Evolutionary conservation across 1,140 invertebrate species (phyloP), one percentile per base, ranked within the genome.

Genomic region (Orchestia grillus): DNA sequence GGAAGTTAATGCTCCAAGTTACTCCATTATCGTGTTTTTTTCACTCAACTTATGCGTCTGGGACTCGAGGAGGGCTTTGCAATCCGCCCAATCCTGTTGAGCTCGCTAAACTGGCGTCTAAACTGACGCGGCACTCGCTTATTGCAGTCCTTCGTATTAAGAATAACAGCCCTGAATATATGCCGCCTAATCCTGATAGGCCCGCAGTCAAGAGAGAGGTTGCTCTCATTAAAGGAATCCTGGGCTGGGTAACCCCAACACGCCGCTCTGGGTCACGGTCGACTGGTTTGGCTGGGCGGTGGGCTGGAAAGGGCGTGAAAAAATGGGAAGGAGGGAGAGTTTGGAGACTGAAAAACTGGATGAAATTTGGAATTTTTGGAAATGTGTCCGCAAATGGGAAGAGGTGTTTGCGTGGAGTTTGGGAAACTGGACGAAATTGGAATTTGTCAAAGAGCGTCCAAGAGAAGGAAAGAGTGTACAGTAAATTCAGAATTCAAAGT

Each of bases 1-100:
- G 88, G 88, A 91, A 91, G 88, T 91, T 43, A 91, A 91, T 91
- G 88, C 28, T 44, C 88, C 44, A 91, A 91, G 41, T 91, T 91
- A 44, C 44, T 43, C 88, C 88, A 91, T 91, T 91, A 91, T 91
- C 88, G 88, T 42, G 41, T 91, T 91, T 91, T 91, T 88, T n/a
- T 91, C 16, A 44, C 41, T 44, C 44, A 91, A 91, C 88, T 91
- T 91, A 91, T 44, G 44, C 88, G 88, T 28, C 44, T 19, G 88
- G 41, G 88, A 44, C 41, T 91, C 28, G 41, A 41, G 28, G 41
- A 91, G 44, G 16, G 88, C 88, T 91, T 91, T 91, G 88, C 41
- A 91, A 91, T 91, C 88, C 41, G 28, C 4, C 28, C 88, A 91
- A 91, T 91, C 88, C 88, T 91, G 88, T 91, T 91, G 42, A 44